phyloP scores from a whole-genome alignment of 37 sponge, comb jelly and placozoan genomes.

The Agelas oroides region DNA sequence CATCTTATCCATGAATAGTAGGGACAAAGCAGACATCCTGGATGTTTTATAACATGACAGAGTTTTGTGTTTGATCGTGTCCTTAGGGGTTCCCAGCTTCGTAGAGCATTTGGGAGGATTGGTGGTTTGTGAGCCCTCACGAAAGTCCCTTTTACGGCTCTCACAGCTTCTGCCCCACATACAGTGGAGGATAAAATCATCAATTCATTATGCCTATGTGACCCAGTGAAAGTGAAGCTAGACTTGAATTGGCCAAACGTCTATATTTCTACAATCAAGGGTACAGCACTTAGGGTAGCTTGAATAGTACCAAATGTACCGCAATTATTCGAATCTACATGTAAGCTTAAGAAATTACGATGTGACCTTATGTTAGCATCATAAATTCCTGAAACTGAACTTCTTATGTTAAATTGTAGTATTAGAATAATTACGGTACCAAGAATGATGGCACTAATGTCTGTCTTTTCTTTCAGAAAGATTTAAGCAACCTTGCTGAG shows the following conservation, averaged over 20 bases:
- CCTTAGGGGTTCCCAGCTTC: not conserved
- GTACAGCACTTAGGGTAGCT: not conserved
- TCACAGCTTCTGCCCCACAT: not conserved
- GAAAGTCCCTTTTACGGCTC: not conserved
- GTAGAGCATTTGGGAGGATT: not conserved
- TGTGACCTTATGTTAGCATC: too few species aligned
- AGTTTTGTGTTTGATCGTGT: too few species aligned
- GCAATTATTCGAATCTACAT: too few species aligned
- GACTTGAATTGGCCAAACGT: not conserved
- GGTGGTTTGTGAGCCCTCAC: slow-evolving; percentile 4
- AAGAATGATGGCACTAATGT: too few species aligned
- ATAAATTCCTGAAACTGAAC: too few species aligned
- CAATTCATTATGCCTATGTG: not conserved
- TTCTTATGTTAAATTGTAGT: too few species aligned
- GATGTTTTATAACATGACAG: not conserved
- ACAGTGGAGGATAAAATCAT: not conserved
- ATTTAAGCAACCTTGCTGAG: not conserved
- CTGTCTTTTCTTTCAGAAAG: not conserved
- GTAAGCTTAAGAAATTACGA: too few species aligned
- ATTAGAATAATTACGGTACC: too few species aligned
- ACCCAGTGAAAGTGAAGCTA: not conserved
- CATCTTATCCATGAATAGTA: not conserved
- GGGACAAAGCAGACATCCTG: not conserved
- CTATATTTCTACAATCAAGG: not conserved
- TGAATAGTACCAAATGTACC: too few species aligned